Conservation (phyloP, 2,888 invertebrate genomes). For the Drosophila mimica region DNA sequence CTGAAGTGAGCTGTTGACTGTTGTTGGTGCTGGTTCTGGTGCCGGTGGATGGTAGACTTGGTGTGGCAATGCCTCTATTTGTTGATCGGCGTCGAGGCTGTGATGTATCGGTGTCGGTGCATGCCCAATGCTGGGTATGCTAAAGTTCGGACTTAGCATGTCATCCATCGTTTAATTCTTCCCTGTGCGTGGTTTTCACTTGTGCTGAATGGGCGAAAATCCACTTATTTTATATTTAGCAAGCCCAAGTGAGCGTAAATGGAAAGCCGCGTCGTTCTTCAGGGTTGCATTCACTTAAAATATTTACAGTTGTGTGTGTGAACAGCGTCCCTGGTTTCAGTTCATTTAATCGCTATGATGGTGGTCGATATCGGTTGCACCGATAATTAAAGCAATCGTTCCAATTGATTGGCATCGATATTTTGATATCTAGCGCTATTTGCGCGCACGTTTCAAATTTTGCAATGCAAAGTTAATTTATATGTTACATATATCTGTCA, state of each 20-base stretch:
- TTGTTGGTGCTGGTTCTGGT: conserved; percentile 82
- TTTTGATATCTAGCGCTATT: background rate
- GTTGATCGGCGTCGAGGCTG: conserved; percentile 93
- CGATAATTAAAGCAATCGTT: background rate
- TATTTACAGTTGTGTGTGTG: background rate
- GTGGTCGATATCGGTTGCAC: background rate
- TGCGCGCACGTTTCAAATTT: background rate
- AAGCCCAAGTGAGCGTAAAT: conserved; percentile 29
- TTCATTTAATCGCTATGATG: background rate
- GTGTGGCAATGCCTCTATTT: conserved; percentile 90
- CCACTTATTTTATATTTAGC: conserved; percentile 5
- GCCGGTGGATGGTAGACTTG: conserved; percentile 91
- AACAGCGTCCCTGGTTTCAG: background rate
- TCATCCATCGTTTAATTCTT: conserved; percentile 89
- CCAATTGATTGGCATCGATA: background rate
- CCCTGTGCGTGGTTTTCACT: background rate
- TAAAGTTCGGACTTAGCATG: conserved; percentile 95
- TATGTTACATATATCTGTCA: too few relatives aligned
- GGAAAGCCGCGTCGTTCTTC: conserved; percentile 61
- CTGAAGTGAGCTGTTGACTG: conserved; percentile 25
- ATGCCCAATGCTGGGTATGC: conserved; percentile 93
- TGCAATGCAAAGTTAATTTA: background rate
- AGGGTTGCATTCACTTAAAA: conserved; percentile 29
- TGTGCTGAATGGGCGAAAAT: conserved; percentile 23
- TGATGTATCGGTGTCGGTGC: conserved; percentile 92